phyloP scores from a whole-genome alignment of 1,140 invertebrate species.

The Drosophila santomea region DNA sequence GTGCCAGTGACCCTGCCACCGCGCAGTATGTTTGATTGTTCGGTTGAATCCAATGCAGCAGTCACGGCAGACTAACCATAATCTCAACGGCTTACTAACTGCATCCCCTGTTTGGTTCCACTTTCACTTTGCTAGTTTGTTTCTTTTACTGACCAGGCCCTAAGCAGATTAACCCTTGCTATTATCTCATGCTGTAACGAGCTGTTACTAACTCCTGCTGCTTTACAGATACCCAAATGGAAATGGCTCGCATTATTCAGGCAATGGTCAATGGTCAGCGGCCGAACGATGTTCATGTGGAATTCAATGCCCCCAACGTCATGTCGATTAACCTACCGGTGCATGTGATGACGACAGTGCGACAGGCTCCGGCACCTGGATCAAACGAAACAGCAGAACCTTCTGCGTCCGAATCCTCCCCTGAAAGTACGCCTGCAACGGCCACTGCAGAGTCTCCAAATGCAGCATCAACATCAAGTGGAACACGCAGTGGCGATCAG shows the following conservation, averaged over 20 bases:
- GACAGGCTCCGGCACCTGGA: slow-evolving; percentile 37
- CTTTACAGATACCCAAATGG: slow-evolving; percentile 73
- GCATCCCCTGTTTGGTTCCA: slow-evolving; percentile 12
- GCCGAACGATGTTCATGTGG: slow-evolving; percentile 65
- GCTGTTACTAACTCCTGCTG: slow-evolving; percentile 1
- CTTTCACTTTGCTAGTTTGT: slow-evolving; percentile 5
- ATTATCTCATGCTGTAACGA: rapidly evolving
- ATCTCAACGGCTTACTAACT: not conserved
- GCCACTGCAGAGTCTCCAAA: slow-evolving; percentile 24
- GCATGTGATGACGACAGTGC: slow-evolving; percentile 79
- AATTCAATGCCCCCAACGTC: slow-evolving; percentile 77
- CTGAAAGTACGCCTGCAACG: not conserved
- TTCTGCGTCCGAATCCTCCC: slow-evolving; percentile 5
- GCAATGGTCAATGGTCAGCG: slow-evolving; percentile 85
- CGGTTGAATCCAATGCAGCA: slow-evolving; percentile 1
- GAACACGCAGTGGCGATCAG: slow-evolving; percentile 81
- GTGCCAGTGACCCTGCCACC: slow-evolving; percentile 63
- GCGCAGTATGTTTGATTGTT: slow-evolving; percentile 61
- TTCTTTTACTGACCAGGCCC: slow-evolving; percentile 2
- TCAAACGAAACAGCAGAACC: slow-evolving; percentile 14
- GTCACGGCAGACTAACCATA: slow-evolving; percentile 18
- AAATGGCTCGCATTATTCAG: slow-evolving; percentile 86
- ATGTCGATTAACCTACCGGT: slow-evolving; percentile 81
- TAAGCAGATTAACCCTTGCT: slow-evolving; percentile 8
- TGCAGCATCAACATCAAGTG: slow-evolving; percentile 65